phyloP scores from a whole-genome alignment of 53 echinoderm and acorn worm species.

The Henricia sp. region DNA sequence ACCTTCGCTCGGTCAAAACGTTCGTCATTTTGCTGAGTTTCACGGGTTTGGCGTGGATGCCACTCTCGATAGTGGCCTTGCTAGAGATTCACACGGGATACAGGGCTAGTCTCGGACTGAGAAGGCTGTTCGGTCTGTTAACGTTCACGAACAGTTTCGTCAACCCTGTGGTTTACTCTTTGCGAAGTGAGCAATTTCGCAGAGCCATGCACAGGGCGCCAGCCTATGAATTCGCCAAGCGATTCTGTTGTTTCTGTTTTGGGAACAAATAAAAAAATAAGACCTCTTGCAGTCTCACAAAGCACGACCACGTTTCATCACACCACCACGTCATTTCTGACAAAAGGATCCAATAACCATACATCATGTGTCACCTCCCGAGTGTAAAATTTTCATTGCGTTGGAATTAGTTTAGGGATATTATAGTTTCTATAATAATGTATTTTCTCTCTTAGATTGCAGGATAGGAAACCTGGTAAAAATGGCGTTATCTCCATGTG shows the following conservation, averaged over 20 bases:
- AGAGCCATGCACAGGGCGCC: slow-evolving; percentile 3
- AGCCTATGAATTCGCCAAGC: not conserved
- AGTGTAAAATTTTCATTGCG: too few species aligned
- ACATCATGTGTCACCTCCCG: too few species aligned
- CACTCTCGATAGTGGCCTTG: slow-evolving; percentile 56
- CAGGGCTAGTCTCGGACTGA: slow-evolving; percentile 52
- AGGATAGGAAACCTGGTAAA: too few species aligned
- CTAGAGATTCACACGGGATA: slow-evolving; percentile 62
- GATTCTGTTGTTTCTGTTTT: not conserved
- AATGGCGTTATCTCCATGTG: too few species aligned
- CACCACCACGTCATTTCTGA: too few species aligned
- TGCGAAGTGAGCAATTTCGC: slow-evolving; percentile 63
- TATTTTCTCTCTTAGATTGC: too few species aligned
- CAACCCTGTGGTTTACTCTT: slow-evolving; percentile 66
- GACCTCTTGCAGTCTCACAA: too few species aligned
- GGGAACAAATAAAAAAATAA: too few species aligned
- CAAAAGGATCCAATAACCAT: too few species aligned
- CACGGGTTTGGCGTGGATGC: slow-evolving; percentile 68
- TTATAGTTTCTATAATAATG: too few species aligned
- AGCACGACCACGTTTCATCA: too few species aligned
- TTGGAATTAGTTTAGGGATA: too few species aligned
- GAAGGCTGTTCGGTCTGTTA: slow-evolving; percentile 66
- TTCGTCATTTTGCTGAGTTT: slow-evolving; percentile 63
- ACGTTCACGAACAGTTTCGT: slow-evolving; percentile 72
- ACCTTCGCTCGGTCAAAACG: slow-evolving; percentile 63